phyloP scores from a whole-genome alignment of 2,888 invertebrate species.

The Agonopterix alstromeriana region DNA sequence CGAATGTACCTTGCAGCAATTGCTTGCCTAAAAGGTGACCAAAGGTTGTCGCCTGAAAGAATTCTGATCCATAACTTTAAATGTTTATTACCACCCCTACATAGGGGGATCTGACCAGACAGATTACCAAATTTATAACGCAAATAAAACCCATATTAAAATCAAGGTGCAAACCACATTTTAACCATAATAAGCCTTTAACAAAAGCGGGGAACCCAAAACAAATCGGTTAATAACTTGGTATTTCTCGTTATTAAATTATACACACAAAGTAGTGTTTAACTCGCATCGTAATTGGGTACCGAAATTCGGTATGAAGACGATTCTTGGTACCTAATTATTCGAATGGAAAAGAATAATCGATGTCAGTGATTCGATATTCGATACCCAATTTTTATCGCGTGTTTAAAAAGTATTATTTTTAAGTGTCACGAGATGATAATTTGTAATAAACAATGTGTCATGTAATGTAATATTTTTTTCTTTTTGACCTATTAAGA shows the following conservation, averaged over 20 bases:
- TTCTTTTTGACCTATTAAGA: no score
- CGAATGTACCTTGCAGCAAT: no score
- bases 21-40: no score
- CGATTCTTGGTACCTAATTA: conserved; percentile 27
- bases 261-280: conserved; percentile 21
- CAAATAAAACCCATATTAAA: background rate
- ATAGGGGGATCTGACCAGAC: no score
- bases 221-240: background rate
- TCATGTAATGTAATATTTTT: no score
- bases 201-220: background rate
- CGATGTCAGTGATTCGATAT: background rate
- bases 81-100: no score
- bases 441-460: no score
- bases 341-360: background rate
- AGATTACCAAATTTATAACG: background rate
- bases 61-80: no score
- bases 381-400: background rate
- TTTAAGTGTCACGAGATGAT: no score
- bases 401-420: background rate
- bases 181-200: background rate
- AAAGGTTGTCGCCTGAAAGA: no score
- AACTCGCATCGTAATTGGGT: conserved; percentile 33
- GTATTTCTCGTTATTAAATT: conserved; percentile 4
- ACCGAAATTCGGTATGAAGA: conserved; percentile 26
- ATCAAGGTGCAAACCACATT: background rate